A percentile compares a stretch with the other conserved stretches of the same genome.
phyloP scores from a whole-genome alignment of 2,797 vertebrate genomes.

The Alca torda region DNA sequence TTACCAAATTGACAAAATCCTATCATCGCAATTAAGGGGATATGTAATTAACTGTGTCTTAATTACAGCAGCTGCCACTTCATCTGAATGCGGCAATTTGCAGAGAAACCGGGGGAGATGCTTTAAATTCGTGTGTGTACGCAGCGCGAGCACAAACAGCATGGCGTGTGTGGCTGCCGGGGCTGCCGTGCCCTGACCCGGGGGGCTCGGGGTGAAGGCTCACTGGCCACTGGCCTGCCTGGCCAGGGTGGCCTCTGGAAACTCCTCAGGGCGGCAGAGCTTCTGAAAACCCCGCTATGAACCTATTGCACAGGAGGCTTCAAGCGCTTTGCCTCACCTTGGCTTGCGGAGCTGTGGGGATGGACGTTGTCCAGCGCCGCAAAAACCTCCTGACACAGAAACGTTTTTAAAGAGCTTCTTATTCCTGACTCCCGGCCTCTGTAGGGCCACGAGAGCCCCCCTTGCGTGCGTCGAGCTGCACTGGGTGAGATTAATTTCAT shows the following conservation, averaged over 20 bases:
- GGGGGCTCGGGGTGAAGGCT: fast-evolving
- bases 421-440: background rate
- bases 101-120: constrained; percentile 72
- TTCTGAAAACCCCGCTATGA: background rate
- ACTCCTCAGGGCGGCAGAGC: background rate
- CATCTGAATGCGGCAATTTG: constrained; percentile 79
- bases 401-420: background rate
- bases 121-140: constrained; percentile 75
- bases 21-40: constrained; percentile 80
- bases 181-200: background rate
- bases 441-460: too few relatives aligned
- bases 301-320: background rate
- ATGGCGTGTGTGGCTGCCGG: background rate
- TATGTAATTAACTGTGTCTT: constrained; percentile 82
- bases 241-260: background rate
- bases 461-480: fast-evolving
- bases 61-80: constrained; percentile 83
- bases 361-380: fast-evolving
- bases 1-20: constrained; percentile 81
- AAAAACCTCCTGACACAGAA: background rate
- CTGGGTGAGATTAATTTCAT: fast-evolving
- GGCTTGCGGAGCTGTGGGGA: background rate
- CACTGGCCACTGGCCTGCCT: fast-evolving
- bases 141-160: constrained; percentile 64
- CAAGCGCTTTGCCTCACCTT: background rate